Evolutionary conservation across 2,113 vertebrate species (phyloP).

Genomic region (Leucosticte australis): DNA sequence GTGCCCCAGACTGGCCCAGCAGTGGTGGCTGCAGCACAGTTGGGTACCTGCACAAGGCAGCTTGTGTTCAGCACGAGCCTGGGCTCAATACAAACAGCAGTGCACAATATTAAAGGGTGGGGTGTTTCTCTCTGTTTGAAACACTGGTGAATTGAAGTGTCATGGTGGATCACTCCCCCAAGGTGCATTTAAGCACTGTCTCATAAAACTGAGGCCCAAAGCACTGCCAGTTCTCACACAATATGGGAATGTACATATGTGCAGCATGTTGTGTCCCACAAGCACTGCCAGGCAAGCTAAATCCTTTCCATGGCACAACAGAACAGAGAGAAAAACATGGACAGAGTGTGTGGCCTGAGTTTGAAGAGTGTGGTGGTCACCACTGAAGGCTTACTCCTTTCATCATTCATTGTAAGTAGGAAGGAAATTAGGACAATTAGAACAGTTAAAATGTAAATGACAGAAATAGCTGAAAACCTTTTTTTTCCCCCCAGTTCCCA

Average conservation of each 20-base stretch:
- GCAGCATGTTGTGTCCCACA: not conserved
- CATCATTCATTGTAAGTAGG: slow-evolving; percentile 20
- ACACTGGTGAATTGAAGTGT: not conserved
- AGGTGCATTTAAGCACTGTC: not conserved
- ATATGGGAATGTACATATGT: no score
- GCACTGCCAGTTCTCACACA: not conserved
- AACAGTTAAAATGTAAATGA: slow-evolving; percentile 82
- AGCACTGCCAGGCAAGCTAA: not conserved
- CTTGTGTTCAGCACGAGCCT: not conserved
- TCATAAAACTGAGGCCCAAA: not conserved
- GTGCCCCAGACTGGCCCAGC: not conserved
- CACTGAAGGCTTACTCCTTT: not conserved
- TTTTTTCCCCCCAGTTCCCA: slow-evolving; percentile 47
- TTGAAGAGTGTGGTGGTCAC: not conserved
- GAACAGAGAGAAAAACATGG: not conserved
- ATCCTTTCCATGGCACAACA: not conserved
- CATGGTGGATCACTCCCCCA: not conserved
- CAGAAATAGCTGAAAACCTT: slow-evolving; percentile 70
- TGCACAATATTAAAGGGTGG: not conserved
- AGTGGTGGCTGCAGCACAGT: not conserved
- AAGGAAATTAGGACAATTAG: slow-evolving; percentile 65
- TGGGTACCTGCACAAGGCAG: not conserved
- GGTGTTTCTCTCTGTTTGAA: not conserved
- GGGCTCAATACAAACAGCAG: not conserved
- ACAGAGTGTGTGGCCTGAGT: not conserved